Evolutionary conservation across 2,888 invertebrate genomes (phyloP), one percentile per base, ranked within the genome.

Genomic region (Eretmocerus hayati): DNA sequence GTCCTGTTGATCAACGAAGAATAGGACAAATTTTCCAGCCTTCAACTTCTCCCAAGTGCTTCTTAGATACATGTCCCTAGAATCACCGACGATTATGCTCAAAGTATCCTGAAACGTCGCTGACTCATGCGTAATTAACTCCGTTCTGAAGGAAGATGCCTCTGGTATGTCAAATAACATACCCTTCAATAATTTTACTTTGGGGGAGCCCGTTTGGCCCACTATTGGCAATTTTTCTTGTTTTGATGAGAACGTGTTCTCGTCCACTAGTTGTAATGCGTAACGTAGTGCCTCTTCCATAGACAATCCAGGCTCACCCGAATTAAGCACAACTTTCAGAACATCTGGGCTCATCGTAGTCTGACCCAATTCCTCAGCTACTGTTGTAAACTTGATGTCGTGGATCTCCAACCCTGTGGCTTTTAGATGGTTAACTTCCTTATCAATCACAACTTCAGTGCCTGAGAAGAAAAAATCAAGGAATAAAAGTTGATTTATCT

Each of bases 351-450:
- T 33, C n/a, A 53, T 26, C 21, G 5, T 37, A 40, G 38, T 41
- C 30, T 42, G 32, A 38, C 49, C 33, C 16, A 49, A 37, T 9
- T 5, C 40, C 15, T 32, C 41, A 2, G 36, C 16, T 11, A 47
- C 5, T 1, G 16, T n/a, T 6, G 46, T n/a, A 15, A 53, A 76
- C 59, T 77, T 77, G 4, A 80, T 59, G 18, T 78, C 80, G 36
- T 74, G 72, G 1, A 83, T 74, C 63, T 79, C 77, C 1, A 81
- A 73, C 6, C 80, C 81, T n/a, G 78, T 79, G 16, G 77, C 72
- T 31, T 66, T 59, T 18, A 75, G 64, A 2, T 67, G 55, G 13
- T 72, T 72, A 18, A 74, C 62, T 4, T 71, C 59, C 30, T 63
- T 63, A 55, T 74, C 22, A 4, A 43, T 11, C 2, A 22, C 4